phyloP scores from a whole-genome alignment of 2,113 vertebrate species.

The Ancistrus triradiatus region DNA sequence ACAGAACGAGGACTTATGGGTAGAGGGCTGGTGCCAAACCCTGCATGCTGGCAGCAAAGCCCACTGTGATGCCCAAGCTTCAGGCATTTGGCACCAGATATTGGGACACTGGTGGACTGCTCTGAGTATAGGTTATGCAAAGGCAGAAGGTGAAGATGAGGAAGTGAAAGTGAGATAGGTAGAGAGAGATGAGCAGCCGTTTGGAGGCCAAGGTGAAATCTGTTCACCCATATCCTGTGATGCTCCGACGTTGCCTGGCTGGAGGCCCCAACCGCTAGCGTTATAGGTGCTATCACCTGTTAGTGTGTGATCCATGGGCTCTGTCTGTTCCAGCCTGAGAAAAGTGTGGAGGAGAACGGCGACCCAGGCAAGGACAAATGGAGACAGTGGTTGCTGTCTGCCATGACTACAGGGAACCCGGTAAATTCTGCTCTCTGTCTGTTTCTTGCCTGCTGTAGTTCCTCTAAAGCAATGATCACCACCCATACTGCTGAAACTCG shows the following conservation, averaged over 20 bases:
- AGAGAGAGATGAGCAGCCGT: slow-evolving; percentile 3
- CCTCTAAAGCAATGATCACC: slow-evolving; percentile 26
- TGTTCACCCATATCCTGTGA: slow-evolving; percentile 4
- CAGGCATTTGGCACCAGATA: slow-evolving; percentile 32
- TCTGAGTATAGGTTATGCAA: slow-evolving; percentile 17
- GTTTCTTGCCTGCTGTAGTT: slow-evolving; percentile 18
- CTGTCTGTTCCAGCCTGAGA: slow-evolving; percentile 69
- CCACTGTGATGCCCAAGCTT: slow-evolving; percentile 39
- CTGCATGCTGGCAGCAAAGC: slow-evolving; percentile 13
- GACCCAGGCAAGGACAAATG: slow-evolving; percentile 74
- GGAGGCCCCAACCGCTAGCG: not conserved
- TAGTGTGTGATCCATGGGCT: slow-evolving; percentile 50
- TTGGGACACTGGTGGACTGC: slow-evolving; percentile 29
- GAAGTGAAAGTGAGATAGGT: not conserved
- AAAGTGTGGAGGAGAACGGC: slow-evolving; percentile 62
- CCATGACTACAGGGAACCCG: slow-evolving; percentile 65
- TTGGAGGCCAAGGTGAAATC: not conserved
- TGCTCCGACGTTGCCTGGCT: slow-evolving; percentile 1
- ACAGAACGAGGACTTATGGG: slow-evolving; percentile 29
- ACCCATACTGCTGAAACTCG: not conserved
- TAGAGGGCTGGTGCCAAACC: slow-evolving; percentile 35
- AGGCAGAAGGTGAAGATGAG: slow-evolving; percentile 4
- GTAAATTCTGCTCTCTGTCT: slow-evolving; percentile 50
- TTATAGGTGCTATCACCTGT: slow-evolving; percentile 36
- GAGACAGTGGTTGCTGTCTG: slow-evolving; percentile 71